Evolutionary conservation across 2,888 invertebrate genomes (phyloP).

Genomic region (Chromoteleia sp.): DNA sequence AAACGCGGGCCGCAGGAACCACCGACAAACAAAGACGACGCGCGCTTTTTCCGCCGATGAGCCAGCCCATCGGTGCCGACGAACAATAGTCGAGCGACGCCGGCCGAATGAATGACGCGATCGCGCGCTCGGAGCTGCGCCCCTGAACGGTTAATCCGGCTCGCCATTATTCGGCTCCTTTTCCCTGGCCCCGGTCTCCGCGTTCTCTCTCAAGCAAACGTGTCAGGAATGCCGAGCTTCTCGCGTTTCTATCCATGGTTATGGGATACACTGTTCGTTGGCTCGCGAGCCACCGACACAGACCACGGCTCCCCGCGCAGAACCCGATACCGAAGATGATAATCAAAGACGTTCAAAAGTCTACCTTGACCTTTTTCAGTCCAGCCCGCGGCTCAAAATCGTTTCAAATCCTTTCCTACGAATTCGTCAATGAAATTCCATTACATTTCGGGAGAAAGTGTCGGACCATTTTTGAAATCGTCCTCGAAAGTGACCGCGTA

Average conservation of each 20-base stretch:
- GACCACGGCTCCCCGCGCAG: not conserved
- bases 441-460: conserved; percentile 27
- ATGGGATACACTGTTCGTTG: conserved; percentile 31
- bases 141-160: conserved; percentile 12
- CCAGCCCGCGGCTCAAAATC: no score
- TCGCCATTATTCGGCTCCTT: conserved; percentile 9
- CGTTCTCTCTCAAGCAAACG: conserved; percentile 18
- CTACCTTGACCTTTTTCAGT: no score
- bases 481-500: conserved; percentile 21
- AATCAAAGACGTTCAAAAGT: conserved; percentile 33
- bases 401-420: no score
- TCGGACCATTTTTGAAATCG: conserved; percentile 9
- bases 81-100: not conserved
- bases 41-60: conserved; percentile 54
- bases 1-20: conserved; percentile 45
- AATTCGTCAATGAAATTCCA: conserved; percentile 32
- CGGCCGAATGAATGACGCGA: conserved; percentile 29
- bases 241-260: conserved; percentile 54
- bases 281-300: not conserved
- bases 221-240: conserved; percentile 50
- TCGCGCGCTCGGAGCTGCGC: not conserved
- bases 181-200: conserved; percentile 10
- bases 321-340: conserved; percentile 32
- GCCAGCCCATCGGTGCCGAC: conserved; percentile 16
- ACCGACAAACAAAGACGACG: conserved; percentile 38